Evolutionary conservation across 1,140 invertebrate genomes (phyloP), one percentile per base, ranked within the genome.

Genomic region (Hypsibius dujardini): DNA sequence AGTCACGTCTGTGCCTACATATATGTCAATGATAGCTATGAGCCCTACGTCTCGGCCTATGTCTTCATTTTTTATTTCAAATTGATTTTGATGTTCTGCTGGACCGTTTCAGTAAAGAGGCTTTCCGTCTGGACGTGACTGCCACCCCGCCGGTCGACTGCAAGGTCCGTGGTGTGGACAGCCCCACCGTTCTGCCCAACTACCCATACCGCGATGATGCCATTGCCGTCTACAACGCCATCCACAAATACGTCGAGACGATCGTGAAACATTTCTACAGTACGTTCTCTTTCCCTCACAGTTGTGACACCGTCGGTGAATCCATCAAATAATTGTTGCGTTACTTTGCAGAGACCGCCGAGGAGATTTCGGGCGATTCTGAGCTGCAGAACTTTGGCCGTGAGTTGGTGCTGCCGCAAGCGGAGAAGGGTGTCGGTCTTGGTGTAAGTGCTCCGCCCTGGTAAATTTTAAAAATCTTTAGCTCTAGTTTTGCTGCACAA

Each of bases 201-300:
- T 83, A 83, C 75, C 80, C 80, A 70, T 83, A 82, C 77, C 74
- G 82, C 71, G 80, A 82, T 74, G 82, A 83, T 75, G 80, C 79
- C 2, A 46, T 81, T n/a, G 70, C 77, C 0, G 71, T 83, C 3
- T 81, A 80, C 67, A 47, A 77, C 2, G 77, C 76, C 40, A 81
- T 82, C 46, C 75, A 78, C 50, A 79, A 77, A 74, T 82, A 82
- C 75, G 80, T 81, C 59, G 76, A 74, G 7, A 77, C 78, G 72
- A 77, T 81, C 60, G 77, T 82, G 3, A 74, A 76, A 2, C 74
- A 79, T 45, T 80, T 79, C 74, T 83, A 82, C 71, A 75, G 79
- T 80, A 76, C 72, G 71, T 72, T 2, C 72, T 73, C 46, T 72
- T 2, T 12, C 46, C 15, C 71, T 28, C 3, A 2, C 42, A 12